Base-by-base conservation (phyloP, 2,888 invertebrate species). In the Panzeria rudis region DNA sequence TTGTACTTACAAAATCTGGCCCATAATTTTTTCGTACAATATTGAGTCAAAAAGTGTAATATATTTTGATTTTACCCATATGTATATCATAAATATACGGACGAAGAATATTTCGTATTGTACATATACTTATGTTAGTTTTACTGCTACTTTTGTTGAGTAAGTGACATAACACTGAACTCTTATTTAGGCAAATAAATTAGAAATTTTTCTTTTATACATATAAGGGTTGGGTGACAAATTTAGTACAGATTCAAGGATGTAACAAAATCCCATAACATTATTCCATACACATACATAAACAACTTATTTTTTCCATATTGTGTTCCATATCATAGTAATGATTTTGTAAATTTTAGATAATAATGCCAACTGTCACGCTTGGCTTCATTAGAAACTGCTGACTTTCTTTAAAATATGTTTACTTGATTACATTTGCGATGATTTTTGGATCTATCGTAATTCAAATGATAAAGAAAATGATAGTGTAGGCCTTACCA, bases 131-230 rank as follows among this genome's bases (percentile, higher is more conserved):
- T 62, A 59, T n/a, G n/a, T 64, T 61, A 38, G 41, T 52, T 66
- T 41, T 76, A 44, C 13, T 66, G 23, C 66, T n/a, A 47, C 29
- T 38, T 56, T 50, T 62, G 17, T 59, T 47, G 32, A 50, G 20
- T 47, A 73, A 35, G 13, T 25, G 50, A 73, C 35, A 62, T 50
- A 38, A 61, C 23, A 73, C 23, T 72, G 72, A 72, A 47, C 35
- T 32, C 23, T 11, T 50, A 73, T 62, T 38, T 23, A 25, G 29
- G 50, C 41, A 64, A 29, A 29, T 29, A 29, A 8, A 64, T 15
- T 15, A 20, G 17, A 50, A 44, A 64, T 13, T 1, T 13, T 61
- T 61, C 20, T 25, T 41, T n/a, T 25, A 35, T 5, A 7, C 2
- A 41, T 25, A 25, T n/a, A 20, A 54, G n/a, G 17, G 32, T 20